Base-by-base conservation (phyloP, 2,113 vertebrate species). In the Lamprotornis superbus region DNA sequence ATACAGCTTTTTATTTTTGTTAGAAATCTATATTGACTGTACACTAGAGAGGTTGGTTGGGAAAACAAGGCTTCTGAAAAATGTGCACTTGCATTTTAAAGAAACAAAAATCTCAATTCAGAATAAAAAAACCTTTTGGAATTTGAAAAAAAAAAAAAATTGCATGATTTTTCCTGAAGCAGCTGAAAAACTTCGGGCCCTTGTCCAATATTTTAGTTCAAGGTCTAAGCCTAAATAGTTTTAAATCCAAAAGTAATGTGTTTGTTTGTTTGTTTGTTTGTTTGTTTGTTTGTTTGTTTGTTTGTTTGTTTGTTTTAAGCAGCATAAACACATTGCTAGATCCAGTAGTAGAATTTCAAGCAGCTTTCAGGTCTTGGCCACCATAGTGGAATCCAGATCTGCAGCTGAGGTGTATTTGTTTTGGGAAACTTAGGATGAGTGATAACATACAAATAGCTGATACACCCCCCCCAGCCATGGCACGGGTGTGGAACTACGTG, bases 381-480 rank as follows among this genome's bases (percentile, higher is more conserved):
- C 18, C 20, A 2, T 37, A 44, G 40, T 40, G 42, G 19, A 57
- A 85, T 79, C 75, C 56, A 79, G 25, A 50, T 33, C 37, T 64
- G 9, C 39, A 55, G 8, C 31, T 49, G 15, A 68, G 28, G 10
- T 85, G 28, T 44, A 67, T 92, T 78, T 31, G 7, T 39, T 90
- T 79, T 7, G 6, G 69, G 65, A 61, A 87, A 57, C 5, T 44
- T 60, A 35, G 14, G 3, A 24, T 77, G 13, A 64, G 2, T 37
- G 22, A 28, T 74, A 40, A 33, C 33, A 23, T 56, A 60, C 37
- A 69, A n/a, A 28, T 10, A 42, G 3, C 18, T 44, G 23, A 11
- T 20, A 33, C 18, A 65, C 28, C 5, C 1, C 27, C 15, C 12
- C 3, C 22, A 33, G 0, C 22, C 28, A 14, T 24, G 12, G 10